A percentile compares a stretch with the other conserved stretches of the same genome.
Evolutionary conservation across 2,113 vertebrate species (phyloP).

Genomic region (Chaetodon trifascialis): DNA sequence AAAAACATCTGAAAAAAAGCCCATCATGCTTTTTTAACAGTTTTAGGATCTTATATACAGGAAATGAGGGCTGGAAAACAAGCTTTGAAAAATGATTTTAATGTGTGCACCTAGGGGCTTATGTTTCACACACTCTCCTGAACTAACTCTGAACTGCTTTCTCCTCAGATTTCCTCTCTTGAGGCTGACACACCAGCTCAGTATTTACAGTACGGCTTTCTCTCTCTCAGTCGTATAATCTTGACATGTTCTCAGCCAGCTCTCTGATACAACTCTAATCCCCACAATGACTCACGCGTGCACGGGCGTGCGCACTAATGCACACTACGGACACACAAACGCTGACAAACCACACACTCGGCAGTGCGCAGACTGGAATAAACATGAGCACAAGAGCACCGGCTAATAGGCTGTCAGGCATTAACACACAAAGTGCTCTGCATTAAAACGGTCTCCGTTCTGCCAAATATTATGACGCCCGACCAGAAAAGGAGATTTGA

Average conservation of each 20-base stretch:
- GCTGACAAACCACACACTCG: background rate
- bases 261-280: constrained; percentile 5
- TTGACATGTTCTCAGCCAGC: constrained; percentile 2
- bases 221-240: background rate
- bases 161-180: background rate
- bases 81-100: too few relatives aligned
- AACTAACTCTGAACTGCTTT: background rate
- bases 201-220: background rate
- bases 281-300: background rate
- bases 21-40: too few relatives aligned
- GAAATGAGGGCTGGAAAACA: too few relatives aligned
- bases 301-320: background rate
- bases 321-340: background rate
- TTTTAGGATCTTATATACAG: too few relatives aligned
- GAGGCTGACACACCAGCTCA: background rate
- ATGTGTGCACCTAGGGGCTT: too few relatives aligned
- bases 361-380: background rate
- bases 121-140: background rate
- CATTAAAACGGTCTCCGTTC: background rate
- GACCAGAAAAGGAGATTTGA: background rate
- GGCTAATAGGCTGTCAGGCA: constrained; percentile 11
- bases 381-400: background rate
- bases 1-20: too few relatives aligned
- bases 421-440: constrained; percentile 22
- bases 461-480: background rate